Evolutionary conservation across 2,888 invertebrate genomes (phyloP).

Genomic region (Diaperis boleti): DNA sequence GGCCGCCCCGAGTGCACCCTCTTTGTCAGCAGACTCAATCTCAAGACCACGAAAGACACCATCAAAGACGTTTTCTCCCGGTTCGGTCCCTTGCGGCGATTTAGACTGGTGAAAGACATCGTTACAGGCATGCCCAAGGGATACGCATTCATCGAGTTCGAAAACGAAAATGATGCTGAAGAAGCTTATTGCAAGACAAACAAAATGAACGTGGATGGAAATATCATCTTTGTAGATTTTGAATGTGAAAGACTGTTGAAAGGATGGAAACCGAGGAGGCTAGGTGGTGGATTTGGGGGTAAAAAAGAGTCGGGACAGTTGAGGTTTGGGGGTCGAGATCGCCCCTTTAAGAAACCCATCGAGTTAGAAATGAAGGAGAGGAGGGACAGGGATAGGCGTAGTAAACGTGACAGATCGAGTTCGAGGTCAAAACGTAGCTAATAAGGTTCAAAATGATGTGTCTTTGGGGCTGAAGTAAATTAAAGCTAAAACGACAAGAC

Average conservation of each 20-base stretch:
- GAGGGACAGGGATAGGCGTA: conserved; percentile 40
- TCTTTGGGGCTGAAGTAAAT: no score
- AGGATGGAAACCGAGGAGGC: conserved; percentile 87
- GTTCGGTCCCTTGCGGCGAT: conserved; percentile 75
- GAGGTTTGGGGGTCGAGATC: conserved; percentile 84
- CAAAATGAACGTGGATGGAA: conserved; percentile 74
- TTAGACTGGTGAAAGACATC: conserved; percentile 80
- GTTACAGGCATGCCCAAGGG: conserved; percentile 84
- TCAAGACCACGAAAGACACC: conserved; percentile 74
- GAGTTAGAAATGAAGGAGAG: conserved; percentile 59
- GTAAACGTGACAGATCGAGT: not conserved
- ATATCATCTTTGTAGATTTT: conserved; percentile 80
- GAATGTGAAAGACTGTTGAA: conserved; percentile 78
- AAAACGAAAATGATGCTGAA: conserved; percentile 71
- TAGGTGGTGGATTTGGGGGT: conserved; percentile 92
- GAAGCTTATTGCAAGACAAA: conserved; percentile 74
- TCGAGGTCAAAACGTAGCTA: not conserved
- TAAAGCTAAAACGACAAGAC: no score
- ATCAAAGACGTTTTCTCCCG: conserved; percentile 71
- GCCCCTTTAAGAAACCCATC: conserved; percentile 81
- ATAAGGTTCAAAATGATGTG: no score
- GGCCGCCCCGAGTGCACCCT: conserved; percentile 80
- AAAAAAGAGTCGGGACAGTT: conserved; percentile 89
- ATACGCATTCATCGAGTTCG: conserved; percentile 90
- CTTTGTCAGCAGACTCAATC: conserved; percentile 81